Evolutionary conservation across 2,797 vertebrate species (phyloP), one percentile per base, ranked within the genome.

Genomic region (Hippocampus kuda): DNA sequence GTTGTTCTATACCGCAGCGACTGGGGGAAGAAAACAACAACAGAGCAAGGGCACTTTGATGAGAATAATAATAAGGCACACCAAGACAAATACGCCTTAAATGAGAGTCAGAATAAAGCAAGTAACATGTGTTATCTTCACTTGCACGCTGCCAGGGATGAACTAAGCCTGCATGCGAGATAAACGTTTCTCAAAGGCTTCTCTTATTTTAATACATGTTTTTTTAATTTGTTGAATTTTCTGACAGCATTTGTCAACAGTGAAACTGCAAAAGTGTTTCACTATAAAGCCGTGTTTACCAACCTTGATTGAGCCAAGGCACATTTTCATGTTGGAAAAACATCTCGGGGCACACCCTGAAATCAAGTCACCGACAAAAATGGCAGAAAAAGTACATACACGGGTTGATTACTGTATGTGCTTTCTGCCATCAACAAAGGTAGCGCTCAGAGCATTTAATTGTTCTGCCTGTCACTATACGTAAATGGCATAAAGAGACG

Each of bases 61-160:
- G 85, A 87, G 64, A 88, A 84, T 72, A 70, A 79, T 66, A 84
- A 88, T 67, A 84, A 88, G 74, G 81, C 89, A 74, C 83, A 89
- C 72, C 83, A 73, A 73, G 78, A 83, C 51, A 85, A 83, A 84
- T 87, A 83, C 79, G 81, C 78, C 71, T 77, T 77, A 53, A 84
- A 85, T 68, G 79, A 90, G 72, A 84, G 82, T 77, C 65, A 79
- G 68, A 79, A 72, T 63, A 67, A 79, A 78, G 71, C 74, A 75
- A 79, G 70, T 69, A 66, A 63, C 51, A 60, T 42, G 62, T 57
- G 34, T 76, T 72, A 81, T 82, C 74, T 68, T 77, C 63, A 59
- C 49, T 78, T 72, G 49, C 65, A 71, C 70, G 73, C 48, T 78
- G 73, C 75, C 72, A 77, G 77, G 66, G 63, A 79, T 71, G 56